These are phyloP conservation scores for Blomia tropicalis DNA, from an alignment of 2,888 invertebrate species.

Conservation along the genomic window DNA sequence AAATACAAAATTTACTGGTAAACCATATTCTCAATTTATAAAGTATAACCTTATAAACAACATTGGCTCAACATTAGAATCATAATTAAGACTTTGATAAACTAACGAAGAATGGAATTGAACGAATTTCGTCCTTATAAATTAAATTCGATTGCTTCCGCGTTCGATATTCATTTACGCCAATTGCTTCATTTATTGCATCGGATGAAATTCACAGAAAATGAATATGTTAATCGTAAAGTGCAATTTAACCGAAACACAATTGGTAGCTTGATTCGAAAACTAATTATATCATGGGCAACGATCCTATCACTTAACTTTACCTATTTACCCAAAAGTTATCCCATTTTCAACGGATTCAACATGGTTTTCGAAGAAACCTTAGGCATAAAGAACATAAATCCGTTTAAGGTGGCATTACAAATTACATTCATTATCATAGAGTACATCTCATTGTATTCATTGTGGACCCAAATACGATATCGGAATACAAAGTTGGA, in stretches of 20 bases:
- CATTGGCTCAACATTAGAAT: no score
- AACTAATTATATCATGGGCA: neutral
- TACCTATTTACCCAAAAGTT: neutral
- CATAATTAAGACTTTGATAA: no score
- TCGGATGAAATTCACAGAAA: neutral
- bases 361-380: neutral
- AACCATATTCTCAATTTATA: no score
- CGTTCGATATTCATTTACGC: neutral
- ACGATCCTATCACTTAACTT: neutral
- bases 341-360: neutral
- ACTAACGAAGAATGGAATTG: no score
- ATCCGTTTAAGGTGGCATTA: neutral
- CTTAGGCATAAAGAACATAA: neutral
- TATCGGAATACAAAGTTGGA: neutral
- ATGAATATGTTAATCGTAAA: neutral
- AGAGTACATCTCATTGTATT: neutral
- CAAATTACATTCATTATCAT: neutral
- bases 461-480: neutral
- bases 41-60: no score
- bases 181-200: neutral
- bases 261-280: neutral
- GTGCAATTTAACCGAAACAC: neutral
- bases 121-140: neutral
- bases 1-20: no score
- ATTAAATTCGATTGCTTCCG: neutral